Conservation (phyloP, 2,113 vertebrate genomes). For the Rattus norvegicus region GRCr8 NC_086023.1:63248001-63248500, state of each 20-base stretch:
- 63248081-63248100: not conserved
- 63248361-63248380: not conserved
- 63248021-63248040: not conserved
- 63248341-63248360: not conserved
- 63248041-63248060: not conserved
- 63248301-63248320: constrained; percentile 28
- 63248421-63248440: not conserved
- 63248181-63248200: constrained; percentile 45
- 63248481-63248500: not conserved
- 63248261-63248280: constrained; percentile 45
- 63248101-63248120: not conserved
- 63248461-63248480: not conserved
- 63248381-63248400: too few relatives aligned
- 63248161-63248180: constrained; percentile 15
- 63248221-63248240: not conserved
- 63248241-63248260: constrained; percentile 25
- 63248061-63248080: not conserved
- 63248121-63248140: not conserved
- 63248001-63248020: constrained; percentile 36
- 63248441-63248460: not conserved
- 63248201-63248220: constrained; percentile 50
- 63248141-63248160: constrained; percentile 23
- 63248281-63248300: not conserved
- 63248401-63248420: not conserved
- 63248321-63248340: not conserved